Percentiles rank a stretch among this genome's conserved stretches.
These are phyloP conservation scores for Allenopithecus nigroviridis DNA, from an alignment of 2,797 vertebrate genomes.

Conservation along the genomic window DNA sequence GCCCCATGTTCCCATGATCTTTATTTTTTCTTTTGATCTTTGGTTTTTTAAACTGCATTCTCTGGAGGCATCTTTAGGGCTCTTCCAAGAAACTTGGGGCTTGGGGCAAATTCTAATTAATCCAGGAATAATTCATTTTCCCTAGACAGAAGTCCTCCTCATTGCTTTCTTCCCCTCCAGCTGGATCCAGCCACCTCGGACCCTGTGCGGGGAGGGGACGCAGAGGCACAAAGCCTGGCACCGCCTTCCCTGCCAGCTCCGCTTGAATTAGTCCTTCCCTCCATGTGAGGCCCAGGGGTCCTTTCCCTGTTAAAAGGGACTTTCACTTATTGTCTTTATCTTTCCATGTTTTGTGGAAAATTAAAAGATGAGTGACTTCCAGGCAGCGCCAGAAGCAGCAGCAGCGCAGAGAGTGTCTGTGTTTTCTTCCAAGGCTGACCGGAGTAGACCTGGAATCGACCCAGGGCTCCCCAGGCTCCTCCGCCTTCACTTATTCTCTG, in stretches of 20 bases:
- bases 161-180: background rate
- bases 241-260: background rate
- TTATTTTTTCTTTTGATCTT: constrained; percentile 37
- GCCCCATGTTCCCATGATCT: background rate
- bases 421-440: constrained; percentile 57
- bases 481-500: constrained; percentile 72
- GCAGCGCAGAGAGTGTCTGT: background rate
- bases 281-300: background rate
- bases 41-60: constrained; percentile 16
- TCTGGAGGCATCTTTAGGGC: background rate
- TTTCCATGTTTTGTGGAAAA: constrained; percentile 68
- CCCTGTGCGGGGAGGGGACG: background rate
- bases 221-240: background rate
- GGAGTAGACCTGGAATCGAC: constrained; percentile 62
- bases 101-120: constrained; percentile 22
- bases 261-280: background rate
- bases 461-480: constrained; percentile 69
- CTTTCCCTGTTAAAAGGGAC: constrained; percentile 56
- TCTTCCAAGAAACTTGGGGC: background rate
- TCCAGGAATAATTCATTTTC: background rate
- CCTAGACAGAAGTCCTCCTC: background rate
- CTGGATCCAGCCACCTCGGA: background rate
- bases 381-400: constrained; percentile 40
- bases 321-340: constrained; percentile 69
- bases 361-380: constrained; percentile 65